phyloP scores from a whole-genome alignment of 2,888 invertebrate genomes.

The Nomada ferruginata region DNA sequence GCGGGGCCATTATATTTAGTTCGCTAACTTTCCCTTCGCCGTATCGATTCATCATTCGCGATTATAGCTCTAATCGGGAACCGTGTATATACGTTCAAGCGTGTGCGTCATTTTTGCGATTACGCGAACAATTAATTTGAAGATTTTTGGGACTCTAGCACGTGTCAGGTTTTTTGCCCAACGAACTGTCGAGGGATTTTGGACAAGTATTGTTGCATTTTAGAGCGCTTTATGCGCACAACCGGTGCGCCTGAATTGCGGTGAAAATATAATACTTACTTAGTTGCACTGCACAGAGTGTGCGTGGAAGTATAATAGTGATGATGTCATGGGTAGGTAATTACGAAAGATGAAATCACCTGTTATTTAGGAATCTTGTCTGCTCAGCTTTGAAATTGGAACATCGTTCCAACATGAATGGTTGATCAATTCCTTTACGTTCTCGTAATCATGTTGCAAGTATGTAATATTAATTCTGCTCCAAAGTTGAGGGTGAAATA shows the following conservation, averaged over 20 bases:
- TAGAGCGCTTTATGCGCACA: neutral
- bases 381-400: neutral
- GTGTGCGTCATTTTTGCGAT: neutral
- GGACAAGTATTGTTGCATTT: too few species aligned
- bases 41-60: conserved; percentile 25
- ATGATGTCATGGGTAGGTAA: conserved; percentile 26
- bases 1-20: conserved; percentile 34
- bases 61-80: conserved; percentile 16
- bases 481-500: too few species aligned
- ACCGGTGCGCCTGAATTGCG: too few species aligned
- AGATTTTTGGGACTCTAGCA: too few species aligned
- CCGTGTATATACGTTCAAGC: neutral
- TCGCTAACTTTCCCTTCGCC: conserved; percentile 21
- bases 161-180: too few species aligned
- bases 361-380: neutral
- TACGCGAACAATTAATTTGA: too few species aligned
- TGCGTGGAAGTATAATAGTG: neutral
- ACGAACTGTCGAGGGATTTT: too few species aligned
- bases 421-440: too few species aligned
- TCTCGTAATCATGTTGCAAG: too few species aligned
- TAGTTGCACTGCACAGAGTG: too few species aligned
- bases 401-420: too few species aligned
- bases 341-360: conserved; percentile 17
- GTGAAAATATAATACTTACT: neutral
- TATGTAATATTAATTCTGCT: too few species aligned